Evolutionary conservation across 2,113 vertebrate genomes (phyloP).

Genomic region (Perca flavescens): DNA sequence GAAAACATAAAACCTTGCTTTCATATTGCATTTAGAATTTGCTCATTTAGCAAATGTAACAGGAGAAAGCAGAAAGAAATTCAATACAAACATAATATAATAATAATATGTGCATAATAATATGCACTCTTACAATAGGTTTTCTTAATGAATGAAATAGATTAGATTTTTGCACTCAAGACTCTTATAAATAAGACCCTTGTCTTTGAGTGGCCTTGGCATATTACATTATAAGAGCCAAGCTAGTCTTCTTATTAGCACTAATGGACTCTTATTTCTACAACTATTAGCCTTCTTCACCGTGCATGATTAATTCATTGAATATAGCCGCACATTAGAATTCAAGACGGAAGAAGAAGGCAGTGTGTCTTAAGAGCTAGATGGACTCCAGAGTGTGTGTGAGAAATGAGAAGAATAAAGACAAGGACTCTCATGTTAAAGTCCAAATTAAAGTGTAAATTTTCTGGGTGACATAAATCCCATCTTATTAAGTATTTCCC

Average conservation of each 20-base stretch:
- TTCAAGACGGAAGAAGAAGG: conserved; percentile 31
- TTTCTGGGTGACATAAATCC: conserved; percentile 45
- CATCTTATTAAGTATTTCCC: conserved; percentile 38
- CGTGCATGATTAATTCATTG: conserved; percentile 71
- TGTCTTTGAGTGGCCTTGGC: conserved; percentile 43
- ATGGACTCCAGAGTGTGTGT: conserved; percentile 81
- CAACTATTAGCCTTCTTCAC: conserved; percentile 67
- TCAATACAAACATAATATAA: background rate
- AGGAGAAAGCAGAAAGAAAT: background rate
- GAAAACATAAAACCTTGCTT: background rate
- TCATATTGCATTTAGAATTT: background rate
- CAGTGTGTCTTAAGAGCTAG: conserved; percentile 8
- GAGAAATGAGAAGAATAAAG: conserved; percentile 58
- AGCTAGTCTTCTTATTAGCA: conserved; percentile 54
- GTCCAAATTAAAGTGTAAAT: conserved; percentile 14
- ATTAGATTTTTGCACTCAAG: conserved; percentile 16
- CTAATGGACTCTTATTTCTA: conserved; percentile 77
- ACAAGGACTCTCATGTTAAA: background rate
- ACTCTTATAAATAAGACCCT: conserved; percentile 53
- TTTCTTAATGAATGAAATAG: conserved; percentile 25
- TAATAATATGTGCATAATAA: too few relatives aligned
- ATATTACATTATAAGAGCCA: conserved; percentile 41
- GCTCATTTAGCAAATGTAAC: background rate
- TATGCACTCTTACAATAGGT: background rate
- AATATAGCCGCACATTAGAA: conserved; percentile 48